phyloP scores from a whole-genome alignment of 2,113 vertebrate genomes.

The Gila orcuttii region DNA sequence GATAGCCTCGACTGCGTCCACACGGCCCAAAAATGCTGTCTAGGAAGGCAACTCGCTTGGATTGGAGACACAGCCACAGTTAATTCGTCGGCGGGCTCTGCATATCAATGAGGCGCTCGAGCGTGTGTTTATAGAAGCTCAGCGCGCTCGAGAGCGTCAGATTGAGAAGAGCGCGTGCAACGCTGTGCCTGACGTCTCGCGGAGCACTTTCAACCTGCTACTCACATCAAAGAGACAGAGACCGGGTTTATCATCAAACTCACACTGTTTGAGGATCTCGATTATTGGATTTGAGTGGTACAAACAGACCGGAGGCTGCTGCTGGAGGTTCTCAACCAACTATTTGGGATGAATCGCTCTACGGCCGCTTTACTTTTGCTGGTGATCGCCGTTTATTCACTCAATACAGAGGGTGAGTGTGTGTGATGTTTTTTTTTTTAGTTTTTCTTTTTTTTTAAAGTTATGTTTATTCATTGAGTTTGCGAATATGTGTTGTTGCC shows the following conservation, averaged over 20 bases:
- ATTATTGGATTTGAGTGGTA: neutral
- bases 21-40: neutral
- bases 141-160: conserved; percentile 52
- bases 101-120: conserved; percentile 94
- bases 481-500: neutral
- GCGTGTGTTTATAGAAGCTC: conserved; percentile 87
- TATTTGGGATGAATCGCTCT: conserved; percentile 84
- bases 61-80: conserved; percentile 61
- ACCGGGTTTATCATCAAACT: neutral
- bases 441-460: neutral
- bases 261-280: conserved; percentile 55
- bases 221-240: conserved; percentile 2
- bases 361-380: conserved; percentile 85
- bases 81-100: conserved; percentile 85
- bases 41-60: neutral
- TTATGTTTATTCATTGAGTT: neutral
- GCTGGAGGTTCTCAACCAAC: conserved; percentile 58
- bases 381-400: conserved; percentile 82
- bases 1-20: neutral
- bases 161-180: conserved; percentile 22
- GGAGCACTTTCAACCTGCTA: conserved; percentile 39
- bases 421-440: neutral
- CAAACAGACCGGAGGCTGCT: conserved; percentile 26
- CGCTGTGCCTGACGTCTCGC: neutral
- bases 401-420: conserved; percentile 87